phyloP scores from a whole-genome alignment of 2,888 invertebrate species.

The Empis livida region DNA sequence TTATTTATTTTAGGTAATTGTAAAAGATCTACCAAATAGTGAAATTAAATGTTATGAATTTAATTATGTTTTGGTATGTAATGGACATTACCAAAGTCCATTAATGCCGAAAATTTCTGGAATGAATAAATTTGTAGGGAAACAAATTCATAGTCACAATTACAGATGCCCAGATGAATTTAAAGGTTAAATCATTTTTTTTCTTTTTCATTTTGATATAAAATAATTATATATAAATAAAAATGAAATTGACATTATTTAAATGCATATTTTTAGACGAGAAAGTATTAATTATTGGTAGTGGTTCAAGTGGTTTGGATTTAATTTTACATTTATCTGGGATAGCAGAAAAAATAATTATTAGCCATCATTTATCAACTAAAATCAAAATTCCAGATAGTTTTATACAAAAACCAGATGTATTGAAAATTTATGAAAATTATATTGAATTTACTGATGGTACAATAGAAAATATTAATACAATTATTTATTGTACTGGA shows the following conservation, averaged over 20 bases:
- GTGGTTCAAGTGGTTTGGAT: constrained; percentile 76
- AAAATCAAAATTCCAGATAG: constrained; percentile 52
- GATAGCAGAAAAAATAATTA: constrained; percentile 47
- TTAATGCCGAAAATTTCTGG: constrained; percentile 59
- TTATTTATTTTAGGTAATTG: constrained; percentile 44
- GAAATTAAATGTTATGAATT: constrained; percentile 44
- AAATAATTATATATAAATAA: too few species aligned
- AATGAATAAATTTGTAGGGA: constrained; percentile 48
- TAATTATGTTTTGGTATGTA: constrained; percentile 73
- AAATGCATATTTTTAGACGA: constrained; percentile 43
- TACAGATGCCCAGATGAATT: constrained; percentile 69
- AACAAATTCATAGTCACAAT: constrained; percentile 64
- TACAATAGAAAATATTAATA: constrained; percentile 46
- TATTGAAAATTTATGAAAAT: constrained; percentile 39
- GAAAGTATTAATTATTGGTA: constrained; percentile 67
- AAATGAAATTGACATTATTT: too few species aligned
- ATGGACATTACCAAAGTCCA: constrained; percentile 77
- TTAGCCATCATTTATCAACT: constrained; percentile 53
- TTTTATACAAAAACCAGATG: constrained; percentile 51
- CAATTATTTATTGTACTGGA: constrained; percentile 65
- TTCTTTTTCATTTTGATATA: too few species aligned
- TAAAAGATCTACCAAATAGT: constrained; percentile 23
- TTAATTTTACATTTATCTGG: constrained; percentile 53
- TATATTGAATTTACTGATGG: constrained; percentile 52
- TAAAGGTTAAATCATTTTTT: constrained; percentile 36